These are phyloP conservation scores for Lepetodrilus schrolli DNA, from an alignment of 2,888 invertebrate species.

Conservation along the genomic window DNA sequence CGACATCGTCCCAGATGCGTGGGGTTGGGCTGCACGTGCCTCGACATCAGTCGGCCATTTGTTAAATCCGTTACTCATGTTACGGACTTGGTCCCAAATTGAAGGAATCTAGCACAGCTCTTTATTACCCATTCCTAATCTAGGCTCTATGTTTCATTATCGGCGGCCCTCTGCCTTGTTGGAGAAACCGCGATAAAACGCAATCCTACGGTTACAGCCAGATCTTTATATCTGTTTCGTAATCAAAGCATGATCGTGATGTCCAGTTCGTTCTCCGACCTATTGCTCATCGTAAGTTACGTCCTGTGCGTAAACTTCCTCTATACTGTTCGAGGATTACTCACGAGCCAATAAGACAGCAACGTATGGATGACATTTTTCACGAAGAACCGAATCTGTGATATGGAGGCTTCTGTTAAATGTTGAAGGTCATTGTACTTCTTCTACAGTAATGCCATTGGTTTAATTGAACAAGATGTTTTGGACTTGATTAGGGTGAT, in stretches of 20 bases:
- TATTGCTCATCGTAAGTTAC: not conserved
- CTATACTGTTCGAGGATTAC: not conserved
- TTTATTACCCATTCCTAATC: constrained; percentile 17
- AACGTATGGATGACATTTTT: not conserved
- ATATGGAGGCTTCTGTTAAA: not conserved
- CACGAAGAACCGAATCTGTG: not conserved
- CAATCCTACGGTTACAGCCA: not conserved
- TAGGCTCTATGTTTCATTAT: constrained; percentile 25
- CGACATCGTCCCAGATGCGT: not conserved
- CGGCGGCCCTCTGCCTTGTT: constrained; percentile 1
- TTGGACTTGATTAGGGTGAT: not conserved
- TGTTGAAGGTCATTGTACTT: not conserved
- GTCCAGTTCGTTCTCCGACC: not conserved
- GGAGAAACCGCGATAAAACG: constrained; percentile 15
- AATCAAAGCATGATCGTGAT: constrained; percentile 1
- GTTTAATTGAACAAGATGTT: constrained; percentile 16
- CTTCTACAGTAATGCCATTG: not conserved
- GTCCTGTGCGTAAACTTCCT: too few relatives aligned
- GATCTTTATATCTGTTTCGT: constrained; percentile 26
- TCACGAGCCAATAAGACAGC: not conserved
- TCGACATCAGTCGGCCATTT: not conserved
- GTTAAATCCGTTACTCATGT: constrained; percentile 14
- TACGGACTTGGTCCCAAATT: constrained; percentile 8
- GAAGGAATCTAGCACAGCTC: constrained; percentile 6
- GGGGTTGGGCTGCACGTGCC: not conserved